Conservation (phyloP, 2,888 invertebrate genomes). For the Himalopsyche tibetana region DNA sequence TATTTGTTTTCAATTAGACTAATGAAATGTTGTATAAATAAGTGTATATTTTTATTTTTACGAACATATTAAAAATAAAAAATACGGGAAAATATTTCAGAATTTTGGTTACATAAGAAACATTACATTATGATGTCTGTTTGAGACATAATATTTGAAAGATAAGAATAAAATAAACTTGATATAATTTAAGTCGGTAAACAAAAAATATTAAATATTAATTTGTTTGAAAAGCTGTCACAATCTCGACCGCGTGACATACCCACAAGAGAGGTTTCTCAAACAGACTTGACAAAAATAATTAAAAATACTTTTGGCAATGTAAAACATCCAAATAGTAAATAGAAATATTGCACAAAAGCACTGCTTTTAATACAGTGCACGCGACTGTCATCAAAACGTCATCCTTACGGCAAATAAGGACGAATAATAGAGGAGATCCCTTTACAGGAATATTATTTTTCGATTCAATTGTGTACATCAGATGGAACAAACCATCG, state of each 20-base stretch:
- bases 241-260: neutral
- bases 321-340: slow-evolving; percentile 34
- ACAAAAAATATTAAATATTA: too few species aligned
- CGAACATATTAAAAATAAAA: too few species aligned
- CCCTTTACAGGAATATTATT: slow-evolving; percentile 35
- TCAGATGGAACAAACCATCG: slow-evolving; percentile 12
- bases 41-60: too few species aligned
- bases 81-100: too few species aligned
- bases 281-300: slow-evolving; percentile 13
- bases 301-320: slow-evolving; percentile 10
- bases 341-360: neutral
- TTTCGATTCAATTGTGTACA: neutral
- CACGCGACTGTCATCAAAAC: slow-evolving; percentile 40
- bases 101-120: too few species aligned
- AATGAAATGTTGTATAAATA: too few species aligned
- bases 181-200: too few species aligned
- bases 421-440: slow-evolving; percentile 33
- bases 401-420: slow-evolving; percentile 43
- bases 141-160: too few species aligned
- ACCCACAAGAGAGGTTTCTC: slow-evolving; percentile 6
- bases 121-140: too few species aligned
- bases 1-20: too few species aligned
- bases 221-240: too few species aligned
- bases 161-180: too few species aligned
- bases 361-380: slow-evolving; percentile 19